These are phyloP conservation scores for Oophaga sylvatica DNA, from an alignment of 2,797 vertebrate genomes.

Conservation along the genomic window DNA sequence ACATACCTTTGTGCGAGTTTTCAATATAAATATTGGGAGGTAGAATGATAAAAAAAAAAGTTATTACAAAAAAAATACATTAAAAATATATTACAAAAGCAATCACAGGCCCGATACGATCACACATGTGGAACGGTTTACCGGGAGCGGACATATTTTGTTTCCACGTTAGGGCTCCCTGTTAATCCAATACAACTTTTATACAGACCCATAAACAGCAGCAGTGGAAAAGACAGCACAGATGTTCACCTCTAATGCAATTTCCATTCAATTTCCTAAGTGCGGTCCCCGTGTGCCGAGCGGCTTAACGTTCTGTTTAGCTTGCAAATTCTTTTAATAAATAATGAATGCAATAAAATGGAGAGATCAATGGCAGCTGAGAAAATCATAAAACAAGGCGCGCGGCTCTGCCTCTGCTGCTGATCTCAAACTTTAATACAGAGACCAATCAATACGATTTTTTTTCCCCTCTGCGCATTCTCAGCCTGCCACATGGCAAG, in stretches of 20 bases:
- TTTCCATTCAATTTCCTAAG: slow-evolving; percentile 96
- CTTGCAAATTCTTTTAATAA: slow-evolving; percentile 92
- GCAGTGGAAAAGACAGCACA: slow-evolving; percentile 84
- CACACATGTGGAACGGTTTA: slow-evolving; percentile 6
- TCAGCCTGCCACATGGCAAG: slow-evolving; percentile 75
- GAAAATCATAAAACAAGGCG: slow-evolving; percentile 80
- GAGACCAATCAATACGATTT: slow-evolving; percentile 75
- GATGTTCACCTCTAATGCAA: slow-evolving; percentile 94
- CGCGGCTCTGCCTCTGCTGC: slow-evolving; percentile 75
- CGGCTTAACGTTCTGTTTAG: slow-evolving; percentile 90
- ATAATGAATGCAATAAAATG: slow-evolving; percentile 91
- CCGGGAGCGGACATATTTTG: slow-evolving; percentile 68
- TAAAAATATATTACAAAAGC: not conserved
- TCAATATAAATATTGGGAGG: no score
- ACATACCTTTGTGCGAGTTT: no score
- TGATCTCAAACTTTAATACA: slow-evolving; percentile 81
- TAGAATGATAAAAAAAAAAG: not conserved
- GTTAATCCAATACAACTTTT: slow-evolving; percentile 82
- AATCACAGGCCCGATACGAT: not conserved
- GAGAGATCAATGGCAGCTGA: slow-evolving; percentile 86
- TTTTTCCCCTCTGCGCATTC: slow-evolving; percentile 67
- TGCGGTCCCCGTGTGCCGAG: slow-evolving; percentile 88
- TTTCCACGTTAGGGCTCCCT: slow-evolving; percentile 73
- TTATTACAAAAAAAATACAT: not conserved
- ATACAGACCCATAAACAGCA: slow-evolving; percentile 79